Evolutionary conservation across 2,888 invertebrate species (phyloP).

Genomic region (Aporophyla lueneburgensis): DNA sequence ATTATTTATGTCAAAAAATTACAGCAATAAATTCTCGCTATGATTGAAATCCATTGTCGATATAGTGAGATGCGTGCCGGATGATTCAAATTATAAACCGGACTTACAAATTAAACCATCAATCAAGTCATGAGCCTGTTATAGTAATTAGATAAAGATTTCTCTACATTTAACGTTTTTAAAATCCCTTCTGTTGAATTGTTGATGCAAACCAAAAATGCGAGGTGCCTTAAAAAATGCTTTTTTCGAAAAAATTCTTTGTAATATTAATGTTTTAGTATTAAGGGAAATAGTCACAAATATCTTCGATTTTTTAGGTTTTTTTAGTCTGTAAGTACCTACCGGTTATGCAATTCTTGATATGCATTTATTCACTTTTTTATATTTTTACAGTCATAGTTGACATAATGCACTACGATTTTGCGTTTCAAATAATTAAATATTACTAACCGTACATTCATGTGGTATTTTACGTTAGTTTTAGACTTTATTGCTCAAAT

Average conservation of each 20-base stretch:
- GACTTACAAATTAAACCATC: constrained; percentile 41
- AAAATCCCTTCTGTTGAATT: constrained; percentile 63
- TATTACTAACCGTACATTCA: background rate
- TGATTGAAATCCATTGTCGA: constrained; percentile 25
- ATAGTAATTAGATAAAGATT: constrained; percentile 63
- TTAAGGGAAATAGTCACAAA: constrained; percentile 83
- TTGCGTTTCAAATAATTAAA: constrained; percentile 46
- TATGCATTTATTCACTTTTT: constrained; percentile 67
- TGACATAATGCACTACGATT: constrained; percentile 38
- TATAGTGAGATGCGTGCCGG: constrained; percentile 7
- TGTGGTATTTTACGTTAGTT: no score
- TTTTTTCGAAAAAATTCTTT: constrained; percentile 67
- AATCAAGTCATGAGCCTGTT: constrained; percentile 52
- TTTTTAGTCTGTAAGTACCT: constrained; percentile 67
- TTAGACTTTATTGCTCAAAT: no score
- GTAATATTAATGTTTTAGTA: constrained; percentile 63
- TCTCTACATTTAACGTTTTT: constrained; percentile 61
- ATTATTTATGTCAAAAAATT: background rate
- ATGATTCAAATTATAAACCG: constrained; percentile 41
- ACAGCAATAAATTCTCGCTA: constrained; percentile 17
- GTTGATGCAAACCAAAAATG: constrained; percentile 82
- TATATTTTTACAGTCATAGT: constrained; percentile 65
- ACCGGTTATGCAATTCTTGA: constrained; percentile 61
- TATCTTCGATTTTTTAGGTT: constrained; percentile 65
- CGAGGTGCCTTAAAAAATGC: constrained; percentile 85